Conservation (phyloP, 2,888 invertebrate species). For the Erebia aethiops region DNA sequence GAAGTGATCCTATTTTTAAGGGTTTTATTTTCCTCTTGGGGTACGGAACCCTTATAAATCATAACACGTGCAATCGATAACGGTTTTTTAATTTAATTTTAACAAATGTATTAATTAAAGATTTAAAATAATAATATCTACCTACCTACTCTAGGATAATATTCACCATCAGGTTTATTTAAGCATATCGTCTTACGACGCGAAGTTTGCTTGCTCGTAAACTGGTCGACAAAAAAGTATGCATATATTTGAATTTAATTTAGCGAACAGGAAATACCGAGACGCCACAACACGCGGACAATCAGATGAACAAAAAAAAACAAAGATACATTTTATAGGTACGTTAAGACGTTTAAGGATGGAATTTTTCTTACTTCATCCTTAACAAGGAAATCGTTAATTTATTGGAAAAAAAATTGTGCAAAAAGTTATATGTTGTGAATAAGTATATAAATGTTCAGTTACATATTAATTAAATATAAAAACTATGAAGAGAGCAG, state of each 20-base stretch:
- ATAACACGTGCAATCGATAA: background rate
- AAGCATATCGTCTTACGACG: conserved; percentile 39
- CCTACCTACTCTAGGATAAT: background rate
- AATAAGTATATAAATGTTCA: conserved; percentile 5
- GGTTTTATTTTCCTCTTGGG: too few relatives aligned
- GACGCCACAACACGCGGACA: conserved; percentile 55
- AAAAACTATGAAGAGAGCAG: conserved; percentile 31
- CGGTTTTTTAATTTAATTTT: too few relatives aligned
- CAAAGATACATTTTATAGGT: conserved; percentile 44
- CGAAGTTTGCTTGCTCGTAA: conserved; percentile 51
- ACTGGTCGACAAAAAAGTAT: conserved; percentile 74
- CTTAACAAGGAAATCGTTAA: conserved; percentile 32
- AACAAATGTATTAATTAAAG: too few relatives aligned
- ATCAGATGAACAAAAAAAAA: conserved; percentile 53
- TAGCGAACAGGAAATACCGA: conserved; percentile 75
- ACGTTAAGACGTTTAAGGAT: conserved; percentile 30
- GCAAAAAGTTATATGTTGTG: conserved; percentile 9
- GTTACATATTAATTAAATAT: conserved; percentile 22
- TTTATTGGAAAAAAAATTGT: conserved; percentile 11
- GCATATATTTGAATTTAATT: conserved; percentile 79
- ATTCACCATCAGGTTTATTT: conserved; percentile 43
- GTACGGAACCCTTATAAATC: background rate
- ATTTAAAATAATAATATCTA: background rate
- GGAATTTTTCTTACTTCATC: conserved; percentile 28
- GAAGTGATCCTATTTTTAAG: too few relatives aligned